Percentiles rank a stretch among this genome's conserved stretches.
Conservation (phyloP, 2,888 invertebrate species). For the Mythimna lalbum region DNA sequence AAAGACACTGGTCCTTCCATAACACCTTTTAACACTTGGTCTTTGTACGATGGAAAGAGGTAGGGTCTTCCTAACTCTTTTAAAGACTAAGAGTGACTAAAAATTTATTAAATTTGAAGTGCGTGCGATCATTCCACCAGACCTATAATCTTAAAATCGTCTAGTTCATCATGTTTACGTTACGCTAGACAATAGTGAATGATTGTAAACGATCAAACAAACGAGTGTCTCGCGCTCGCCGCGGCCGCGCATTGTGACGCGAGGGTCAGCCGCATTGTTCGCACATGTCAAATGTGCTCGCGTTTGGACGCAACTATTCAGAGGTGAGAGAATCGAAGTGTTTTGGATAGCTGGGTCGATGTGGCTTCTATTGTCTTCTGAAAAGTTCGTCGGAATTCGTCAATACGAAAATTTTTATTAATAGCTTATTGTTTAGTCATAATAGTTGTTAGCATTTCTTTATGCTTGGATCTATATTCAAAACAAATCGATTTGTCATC, state of each 20-base stretch:
- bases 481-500: constrained; percentile 14
- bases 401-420: constrained; percentile 23
- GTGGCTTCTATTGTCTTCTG: constrained; percentile 31
- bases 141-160: constrained; percentile 24
- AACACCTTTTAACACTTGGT: too few relatives aligned
- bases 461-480: neutral
- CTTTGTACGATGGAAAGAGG: too few relatives aligned
- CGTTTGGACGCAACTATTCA: constrained; percentile 42
- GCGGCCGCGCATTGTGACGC: constrained; percentile 53
- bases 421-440: constrained; percentile 37
- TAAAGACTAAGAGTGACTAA: neutral
- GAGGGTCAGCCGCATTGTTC: constrained; percentile 58
- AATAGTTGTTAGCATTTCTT: constrained; percentile 21
- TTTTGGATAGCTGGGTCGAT: constrained; percentile 31
- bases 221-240: constrained; percentile 44
- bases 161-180: constrained; percentile 57
- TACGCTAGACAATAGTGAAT: constrained; percentile 63
- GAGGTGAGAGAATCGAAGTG: constrained; percentile 35
- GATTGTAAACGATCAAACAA: constrained; percentile 58
- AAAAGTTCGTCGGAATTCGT: constrained; percentile 32
- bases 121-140: constrained; percentile 10
- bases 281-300: constrained; percentile 53
- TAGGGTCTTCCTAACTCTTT: too few relatives aligned
- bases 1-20: neutral
- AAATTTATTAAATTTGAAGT: neutral